Evolutionary conservation across 2,113 vertebrate genomes (phyloP).

Genomic region (Fulica atra): DNA sequence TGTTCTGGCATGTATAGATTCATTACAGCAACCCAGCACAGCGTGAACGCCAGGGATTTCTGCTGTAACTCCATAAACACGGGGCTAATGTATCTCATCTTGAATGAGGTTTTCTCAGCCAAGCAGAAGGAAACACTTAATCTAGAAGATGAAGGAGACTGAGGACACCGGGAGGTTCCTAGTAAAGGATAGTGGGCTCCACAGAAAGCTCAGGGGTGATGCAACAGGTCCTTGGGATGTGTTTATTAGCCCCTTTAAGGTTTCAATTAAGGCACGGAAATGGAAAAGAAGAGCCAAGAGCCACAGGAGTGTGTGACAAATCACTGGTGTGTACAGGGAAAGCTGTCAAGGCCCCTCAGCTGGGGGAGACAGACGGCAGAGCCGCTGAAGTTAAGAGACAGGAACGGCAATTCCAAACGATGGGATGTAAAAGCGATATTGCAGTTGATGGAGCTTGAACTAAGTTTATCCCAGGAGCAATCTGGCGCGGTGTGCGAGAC

Average conservation of each 20-base stretch:
- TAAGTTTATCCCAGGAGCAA: neutral
- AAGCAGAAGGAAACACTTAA: neutral
- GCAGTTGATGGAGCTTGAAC: neutral
- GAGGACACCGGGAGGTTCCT: neutral
- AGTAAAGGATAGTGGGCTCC: neutral
- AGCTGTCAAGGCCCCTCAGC: neutral
- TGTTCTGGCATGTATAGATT: neutral
- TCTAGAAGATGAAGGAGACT: neutral
- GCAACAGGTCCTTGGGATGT: neutral
- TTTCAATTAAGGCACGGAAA: neutral
- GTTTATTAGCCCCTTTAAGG: neutral
- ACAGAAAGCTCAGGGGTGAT: neutral
- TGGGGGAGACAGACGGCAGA: neutral
- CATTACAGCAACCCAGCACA: neutral
- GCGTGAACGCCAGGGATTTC: neutral
- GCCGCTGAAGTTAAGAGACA: neutral
- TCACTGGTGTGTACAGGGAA: neutral
- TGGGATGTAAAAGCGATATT: neutral
- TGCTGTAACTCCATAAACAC: neutral
- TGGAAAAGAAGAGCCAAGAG: neutral
- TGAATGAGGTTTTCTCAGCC: neutral
- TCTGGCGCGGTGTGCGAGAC: neutral
- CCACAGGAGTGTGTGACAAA: neutral
- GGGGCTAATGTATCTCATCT: accelerated
- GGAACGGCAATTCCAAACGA: neutral